Percentiles rank a stretch among this genome's conserved stretches.
phyloP scores from a whole-genome alignment of 2,888 invertebrate genomes.

The Troilus luridus region DNA sequence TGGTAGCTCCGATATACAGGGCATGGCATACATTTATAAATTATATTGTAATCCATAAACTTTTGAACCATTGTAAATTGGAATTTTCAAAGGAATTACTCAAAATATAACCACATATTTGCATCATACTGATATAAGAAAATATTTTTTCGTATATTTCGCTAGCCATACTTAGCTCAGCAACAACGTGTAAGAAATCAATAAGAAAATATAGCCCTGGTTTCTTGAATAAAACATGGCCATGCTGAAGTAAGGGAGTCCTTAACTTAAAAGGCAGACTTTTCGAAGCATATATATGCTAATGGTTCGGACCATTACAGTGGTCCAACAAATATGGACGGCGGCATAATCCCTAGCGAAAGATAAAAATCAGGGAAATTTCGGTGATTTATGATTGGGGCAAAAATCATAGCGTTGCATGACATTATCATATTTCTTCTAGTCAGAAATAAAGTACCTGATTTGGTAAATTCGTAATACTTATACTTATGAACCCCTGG shows the following conservation, averaged over 20 bases:
- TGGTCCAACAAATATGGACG: not conserved
- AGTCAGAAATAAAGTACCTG: not conserved
- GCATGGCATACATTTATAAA: too few species aligned
- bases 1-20: too few species aligned
- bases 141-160: not conserved
- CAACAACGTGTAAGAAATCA: not conserved
- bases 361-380: not conserved
- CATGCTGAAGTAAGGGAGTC: not conserved
- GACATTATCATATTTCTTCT: not conserved
- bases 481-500: too few species aligned
- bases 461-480: not conserved
- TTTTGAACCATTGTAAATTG: too few species aligned
- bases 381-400: not conserved
- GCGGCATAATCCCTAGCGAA: not conserved
- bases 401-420: not conserved
- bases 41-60: too few species aligned
- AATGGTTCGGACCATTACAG: slow-evolving; percentile 3
- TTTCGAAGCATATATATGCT: slow-evolving; percentile 20
- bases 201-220: not conserved
- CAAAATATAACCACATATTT: not conserved
- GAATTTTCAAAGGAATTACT: not conserved
- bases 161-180: not conserved
- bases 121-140: not conserved
- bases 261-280: slow-evolving; percentile 28
- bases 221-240: slow-evolving; percentile 42